Conservation (phyloP, 1,140 invertebrate genomes). For the Trachymyrmex cornetzi region DNA sequence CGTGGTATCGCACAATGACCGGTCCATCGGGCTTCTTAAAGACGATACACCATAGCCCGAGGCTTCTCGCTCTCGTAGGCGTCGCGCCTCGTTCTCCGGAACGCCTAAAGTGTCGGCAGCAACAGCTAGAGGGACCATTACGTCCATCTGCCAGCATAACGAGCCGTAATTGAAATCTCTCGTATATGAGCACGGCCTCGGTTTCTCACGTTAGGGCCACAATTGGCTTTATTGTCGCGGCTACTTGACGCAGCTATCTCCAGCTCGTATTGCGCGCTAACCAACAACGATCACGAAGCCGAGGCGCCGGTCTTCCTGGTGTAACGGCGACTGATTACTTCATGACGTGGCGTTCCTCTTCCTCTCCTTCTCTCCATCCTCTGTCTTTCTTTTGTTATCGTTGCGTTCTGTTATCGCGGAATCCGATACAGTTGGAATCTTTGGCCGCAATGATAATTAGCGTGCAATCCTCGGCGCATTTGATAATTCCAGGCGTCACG, state of each 20-base stretch:
- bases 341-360: conserved; percentile 21
- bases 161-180: conserved; percentile 84
- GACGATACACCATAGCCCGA: conserved; percentile 44
- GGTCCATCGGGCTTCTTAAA: conserved; percentile 47
- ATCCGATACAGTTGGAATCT: conserved; percentile 58
- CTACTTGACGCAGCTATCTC: conserved; percentile 68
- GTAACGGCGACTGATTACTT: conserved; percentile 50
- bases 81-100: conserved; percentile 62
- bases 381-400: conserved; percentile 22
- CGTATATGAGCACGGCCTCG: conserved; percentile 65
- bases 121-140: conserved; percentile 77
- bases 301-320: conserved; percentile 67
- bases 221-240: conserved; percentile 82
- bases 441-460: conserved; percentile 30
- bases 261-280: conserved; percentile 14
- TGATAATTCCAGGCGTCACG: conserved; percentile 58
- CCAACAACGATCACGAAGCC: conserved; percentile 42
- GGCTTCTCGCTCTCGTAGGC: conserved; percentile 65
- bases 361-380: background rate
- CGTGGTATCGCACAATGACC: conserved; percentile 32
- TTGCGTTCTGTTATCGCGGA: conserved; percentile 62
- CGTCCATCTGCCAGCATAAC: conserved; percentile 82
- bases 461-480: conserved; percentile 16
- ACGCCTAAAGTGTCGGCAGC: conserved; percentile 74
- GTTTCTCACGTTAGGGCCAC: conserved; percentile 80